phyloP scores from a whole-genome alignment of 1,140 invertebrate species.

The Vanessa tameamea region DNA sequence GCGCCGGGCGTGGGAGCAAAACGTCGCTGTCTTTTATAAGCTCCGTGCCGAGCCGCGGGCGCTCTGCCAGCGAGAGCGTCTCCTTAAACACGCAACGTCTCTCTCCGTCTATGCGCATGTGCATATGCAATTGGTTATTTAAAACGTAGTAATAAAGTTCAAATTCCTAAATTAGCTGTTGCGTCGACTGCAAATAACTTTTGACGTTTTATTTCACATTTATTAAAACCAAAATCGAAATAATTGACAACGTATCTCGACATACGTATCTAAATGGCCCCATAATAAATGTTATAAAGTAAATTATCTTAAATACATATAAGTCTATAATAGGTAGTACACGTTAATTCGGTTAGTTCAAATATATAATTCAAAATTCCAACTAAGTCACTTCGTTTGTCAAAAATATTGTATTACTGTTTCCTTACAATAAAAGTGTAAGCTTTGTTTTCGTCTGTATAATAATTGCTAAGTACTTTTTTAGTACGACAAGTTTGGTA shows the following conservation, averaged over 20 bases:
- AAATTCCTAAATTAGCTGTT: conserved; percentile 38
- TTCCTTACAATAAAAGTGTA: too few species aligned
- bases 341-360: too few species aligned
- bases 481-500: neutral
- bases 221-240: conserved; percentile 41
- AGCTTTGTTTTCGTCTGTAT: too few species aligned
- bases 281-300: too few species aligned
- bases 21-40: conserved; percentile 75
- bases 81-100: conserved; percentile 42
- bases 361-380: too few species aligned
- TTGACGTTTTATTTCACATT: conserved; percentile 60
- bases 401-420: too few species aligned
- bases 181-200: conserved; percentile 35
- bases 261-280: neutral
- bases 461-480: too few species aligned
- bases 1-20: conserved; percentile 73
- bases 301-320: too few species aligned
- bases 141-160: conserved; percentile 40
- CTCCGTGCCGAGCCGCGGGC: conserved; percentile 68
- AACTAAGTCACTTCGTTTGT: too few species aligned
- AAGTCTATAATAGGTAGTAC: too few species aligned
- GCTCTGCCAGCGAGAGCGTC: conserved; percentile 62
- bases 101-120: conserved; percentile 22
- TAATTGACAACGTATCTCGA: neutral
- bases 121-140: conserved; percentile 24